Evolutionary conservation across 1,140 invertebrate species (phyloP), one percentile per base, ranked within the genome.

Genomic region (Leptestheria dahalacensis): DNA sequence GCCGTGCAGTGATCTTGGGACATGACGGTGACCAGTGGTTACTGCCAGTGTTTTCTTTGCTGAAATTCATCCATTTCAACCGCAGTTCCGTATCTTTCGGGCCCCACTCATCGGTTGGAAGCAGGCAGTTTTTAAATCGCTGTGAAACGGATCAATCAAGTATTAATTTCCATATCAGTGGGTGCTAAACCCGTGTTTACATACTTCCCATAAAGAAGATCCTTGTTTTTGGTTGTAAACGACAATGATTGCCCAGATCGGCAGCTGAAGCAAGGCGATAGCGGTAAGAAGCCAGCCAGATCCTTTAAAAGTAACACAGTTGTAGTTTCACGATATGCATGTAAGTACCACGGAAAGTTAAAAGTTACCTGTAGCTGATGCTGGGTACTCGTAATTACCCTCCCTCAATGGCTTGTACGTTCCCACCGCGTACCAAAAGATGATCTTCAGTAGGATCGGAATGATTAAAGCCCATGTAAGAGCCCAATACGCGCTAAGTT

Each of bases 381-480:
- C 50, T 29, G 68, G 68, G 48, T 63, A 69, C 0, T 25, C 46
- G n/a, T 61, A 49, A 41, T 52, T 25, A 15, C 66, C 69, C 25
- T 74, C 82, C 1, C 69, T 68, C 1, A 82, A 64, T 1, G 72
- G 72, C 57, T 77, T 70, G 6, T 75, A 68, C n/a, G 71, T 74
- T 3, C 67, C 61, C 24, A 84, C 70, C 0, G 78, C 80, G 67
- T 84, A 85, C 0, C 82, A 65, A 49, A 85, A 80, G 33, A 86
- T 83, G 0, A 79, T 72, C 20, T 81, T 72, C 65, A 91, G 76
- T 61, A 85, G 76, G 0, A 79, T 66, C 0, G 65, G 88, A 9
- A 83, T 84, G 20, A 90, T 72, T 57, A 87, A 66, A 23, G 79
- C 80, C 88, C 88, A 92, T 62, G 84, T 88, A 10, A 85, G 67